Evolutionary conservation across 2,797 vertebrate genomes (phyloP).

Genomic region (Ctenochaetus hawaiiensis): DNA sequence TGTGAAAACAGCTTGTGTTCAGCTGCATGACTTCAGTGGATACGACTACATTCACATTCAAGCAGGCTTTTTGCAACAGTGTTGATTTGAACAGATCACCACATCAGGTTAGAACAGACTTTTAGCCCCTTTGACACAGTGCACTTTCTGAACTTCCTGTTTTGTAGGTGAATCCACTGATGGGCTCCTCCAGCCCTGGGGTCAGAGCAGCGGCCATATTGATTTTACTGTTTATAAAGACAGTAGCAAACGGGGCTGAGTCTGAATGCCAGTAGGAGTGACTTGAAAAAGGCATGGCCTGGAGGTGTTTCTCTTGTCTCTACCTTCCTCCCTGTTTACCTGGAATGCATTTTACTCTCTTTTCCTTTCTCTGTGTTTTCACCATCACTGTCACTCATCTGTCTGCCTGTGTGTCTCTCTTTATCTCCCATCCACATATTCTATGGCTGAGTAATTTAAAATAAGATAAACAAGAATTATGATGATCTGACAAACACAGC

Average conservation of each 20-base stretch:
- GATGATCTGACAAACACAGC: conserved; percentile 35
- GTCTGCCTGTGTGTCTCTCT: conserved; percentile 6
- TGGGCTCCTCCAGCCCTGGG: conserved; percentile 50
- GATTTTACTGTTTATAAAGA: conserved; percentile 76
- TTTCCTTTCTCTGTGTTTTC: conserved; percentile 8
- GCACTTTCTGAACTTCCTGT: conserved; percentile 32
- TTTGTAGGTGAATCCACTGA: conserved; percentile 58
- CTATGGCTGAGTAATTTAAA: conserved; percentile 26
- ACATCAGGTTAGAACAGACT: not conserved
- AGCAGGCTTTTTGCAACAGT: not conserved
- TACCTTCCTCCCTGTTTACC: conserved; percentile 35
- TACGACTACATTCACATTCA: not conserved
- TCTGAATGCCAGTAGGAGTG: conserved; percentile 56
- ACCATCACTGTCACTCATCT: conserved; percentile 15
- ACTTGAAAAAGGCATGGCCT: conserved; percentile 49
- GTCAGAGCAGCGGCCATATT: conserved; percentile 66
- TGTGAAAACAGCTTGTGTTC: not conserved
- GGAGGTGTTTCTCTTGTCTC: conserved; percentile 26
- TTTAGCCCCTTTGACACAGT: conserved; percentile 17
- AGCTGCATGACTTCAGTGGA: not conserved
- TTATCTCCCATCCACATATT: conserved; percentile 22
- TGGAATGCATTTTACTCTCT: conserved; percentile 28
- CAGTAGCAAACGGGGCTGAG: conserved; percentile 60
- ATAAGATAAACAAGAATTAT: conserved; percentile 40
- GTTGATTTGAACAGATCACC: not conserved